Evolutionary conservation across 2,797 vertebrate genomes (phyloP), one percentile per base, ranked within the genome.

Genomic region (Premnoplex brunnescens): DNA sequence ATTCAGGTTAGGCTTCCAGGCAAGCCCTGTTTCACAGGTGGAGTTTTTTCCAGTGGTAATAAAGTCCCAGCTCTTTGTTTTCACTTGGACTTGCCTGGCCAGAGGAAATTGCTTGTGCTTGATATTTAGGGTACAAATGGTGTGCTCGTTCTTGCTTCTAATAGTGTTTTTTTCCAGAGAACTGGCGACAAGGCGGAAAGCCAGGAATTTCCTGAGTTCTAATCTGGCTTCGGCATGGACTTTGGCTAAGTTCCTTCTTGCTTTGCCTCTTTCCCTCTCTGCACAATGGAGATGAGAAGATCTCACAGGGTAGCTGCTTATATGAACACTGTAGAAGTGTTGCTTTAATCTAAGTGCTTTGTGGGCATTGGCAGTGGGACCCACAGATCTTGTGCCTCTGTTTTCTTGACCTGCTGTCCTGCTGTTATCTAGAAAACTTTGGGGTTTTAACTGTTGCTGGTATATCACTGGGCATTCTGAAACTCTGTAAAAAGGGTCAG

Each of bases 151-250:
- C 79, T 88, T 94, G 66, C 76, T 92, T 56, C 32, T 80, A 51
- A 55, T 32, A 55, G 54, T 49, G 1, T 51, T 46, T 85, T 88
- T 93, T 74, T 85, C 84, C 83, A 80, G 79, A 83, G 81, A 62
- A 72, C 91, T 96, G 91, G 69, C 54, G 34, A 89, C 82, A 13
- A 56, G 87, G 66, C 4, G 26, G 91, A 91, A 95, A 92, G 89
- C 92, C 87, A 83, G 92, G 93, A 83, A 89, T 94, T 96, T 96
- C 95, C 95, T 86, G 89, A 89, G 66, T 59, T 96, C 82, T 95
- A 78, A 93, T 94, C 96, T 97, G 93, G 62, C 8, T 94, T 95
- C 58, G 75, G 73, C 76, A 59, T 63, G 69, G 75, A 39, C 12
- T 80, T 88, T 39, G 79, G 62, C 88, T 62, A 83, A 55, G 49